phyloP scores from a whole-genome alignment of 2,888 invertebrate genomes.

The Lochmaea capreae region DNA sequence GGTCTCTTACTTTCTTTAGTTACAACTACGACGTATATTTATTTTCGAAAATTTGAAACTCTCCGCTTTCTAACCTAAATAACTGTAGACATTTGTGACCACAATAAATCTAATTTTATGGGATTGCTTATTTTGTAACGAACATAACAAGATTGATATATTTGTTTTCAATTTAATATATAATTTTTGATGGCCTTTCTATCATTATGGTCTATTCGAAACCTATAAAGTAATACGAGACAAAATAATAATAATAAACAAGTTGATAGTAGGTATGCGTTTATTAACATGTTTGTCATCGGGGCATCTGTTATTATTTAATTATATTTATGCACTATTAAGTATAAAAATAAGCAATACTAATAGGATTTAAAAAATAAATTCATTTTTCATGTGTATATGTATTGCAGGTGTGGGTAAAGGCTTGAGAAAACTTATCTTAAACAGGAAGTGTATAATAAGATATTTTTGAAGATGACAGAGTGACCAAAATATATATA shows the following conservation, averaged over 20 bases:
- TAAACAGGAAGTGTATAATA: no score
- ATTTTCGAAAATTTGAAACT: slow-evolving; percentile 20
- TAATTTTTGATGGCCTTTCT: slow-evolving; percentile 7
- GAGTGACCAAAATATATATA: no score
- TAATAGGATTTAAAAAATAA: no score
- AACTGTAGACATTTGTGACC: slow-evolving; percentile 35
- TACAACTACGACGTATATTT: slow-evolving; percentile 2
- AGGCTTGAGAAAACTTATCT: no score
- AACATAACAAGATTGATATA: slow-evolving; percentile 20
- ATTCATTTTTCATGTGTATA: no score
- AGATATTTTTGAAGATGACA: no score
- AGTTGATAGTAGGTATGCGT: background rate
- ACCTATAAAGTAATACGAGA: slow-evolving; percentile 1
- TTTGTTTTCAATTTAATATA: slow-evolving; percentile 23
- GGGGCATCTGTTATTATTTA: background rate
- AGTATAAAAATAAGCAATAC: background rate
- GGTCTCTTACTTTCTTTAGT: background rate
- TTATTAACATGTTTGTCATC: background rate
- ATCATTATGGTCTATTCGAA: slow-evolving; percentile 2
- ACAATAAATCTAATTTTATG: slow-evolving; percentile 38
- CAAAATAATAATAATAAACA: slow-evolving; percentile 5
- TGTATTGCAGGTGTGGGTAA: no score
- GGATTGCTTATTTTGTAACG: slow-evolving; percentile 23
- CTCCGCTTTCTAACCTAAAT: slow-evolving; percentile 37
- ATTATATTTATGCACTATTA: background rate